Conservation (phyloP, 2,888 invertebrate genomes). For the Lycophotia porphyrea region DNA sequence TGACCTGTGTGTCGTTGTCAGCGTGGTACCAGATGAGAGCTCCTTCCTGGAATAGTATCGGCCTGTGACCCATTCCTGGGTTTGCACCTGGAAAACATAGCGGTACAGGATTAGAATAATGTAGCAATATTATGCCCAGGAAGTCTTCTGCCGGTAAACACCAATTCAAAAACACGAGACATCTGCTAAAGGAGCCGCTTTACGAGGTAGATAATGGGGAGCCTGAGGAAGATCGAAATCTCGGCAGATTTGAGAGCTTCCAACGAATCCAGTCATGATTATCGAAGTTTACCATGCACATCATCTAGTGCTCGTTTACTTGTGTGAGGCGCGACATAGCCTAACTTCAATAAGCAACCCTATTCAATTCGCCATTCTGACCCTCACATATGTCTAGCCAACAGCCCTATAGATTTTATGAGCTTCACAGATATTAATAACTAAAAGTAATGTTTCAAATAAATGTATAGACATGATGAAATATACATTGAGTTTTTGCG, state of each 20-base stretch:
- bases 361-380: not conserved
- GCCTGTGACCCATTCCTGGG: constrained; percentile 93
- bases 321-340: not conserved
- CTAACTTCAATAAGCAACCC: not conserved
- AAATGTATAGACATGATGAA: constrained; percentile 21
- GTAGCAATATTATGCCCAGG: not conserved
- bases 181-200: not conserved
- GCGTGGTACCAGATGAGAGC: constrained; percentile 92
- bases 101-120: not conserved
- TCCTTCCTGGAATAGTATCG: constrained; percentile 90
- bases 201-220: not conserved
- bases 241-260: not conserved
- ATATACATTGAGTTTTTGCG: constrained; percentile 22
- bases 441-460: constrained; percentile 7
- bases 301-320: not conserved
- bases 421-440: constrained; percentile 21
- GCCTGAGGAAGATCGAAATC: not conserved
- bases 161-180: not conserved
- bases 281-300: not conserved
- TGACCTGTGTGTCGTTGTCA: constrained; percentile 87
- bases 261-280: not conserved
- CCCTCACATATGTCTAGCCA: not conserved
- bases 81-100: constrained; percentile 84
- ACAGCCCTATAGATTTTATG: not conserved
- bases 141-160: not conserved